Base-by-base conservation (phyloP, 2,888 invertebrate genomes). In the Poecilobothrus nobilitatus region DNA sequence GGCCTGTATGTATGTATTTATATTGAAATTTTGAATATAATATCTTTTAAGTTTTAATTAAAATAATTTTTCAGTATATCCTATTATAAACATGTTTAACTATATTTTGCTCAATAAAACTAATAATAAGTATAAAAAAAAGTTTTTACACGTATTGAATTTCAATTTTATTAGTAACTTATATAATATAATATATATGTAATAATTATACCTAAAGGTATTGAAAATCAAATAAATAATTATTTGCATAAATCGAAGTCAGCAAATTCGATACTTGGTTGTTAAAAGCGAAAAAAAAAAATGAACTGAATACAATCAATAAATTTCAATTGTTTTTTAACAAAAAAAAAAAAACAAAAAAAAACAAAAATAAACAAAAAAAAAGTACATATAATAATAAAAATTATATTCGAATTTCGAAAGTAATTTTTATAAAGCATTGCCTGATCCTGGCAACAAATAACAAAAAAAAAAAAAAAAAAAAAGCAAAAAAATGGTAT, bases 221-320 rank as follows among this genome's bases (percentile, higher is more conserved):
- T 53, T 53, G n/a, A 53, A 53, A 53, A 53, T 53, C 53, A 53
- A 53, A 53, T 53, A 53, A 27, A 53, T n/a, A 53, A 53, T 53
- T 53, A 53, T 53, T 53, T 53, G 53, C 53, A 53, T 53, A 53
- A 53, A 53, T 53, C 53, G 53, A 53, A 53, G 53, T 41, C n/a
- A 27, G 27, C 27, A 27, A n/a, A n/a, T n/a, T n/a, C n/a, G n/a
- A n/a, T n/a, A n/a, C n/a, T n/a, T n/a, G n/a, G n/a, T n/a, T n/a
- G n/a, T 27, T 27, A 27, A 27, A 27, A 27, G 3, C n/a, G n/a
- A n/a, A n/a, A n/a, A n/a, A n/a, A n/a, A n/a, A n/a, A 44, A 44
- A 44, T 44, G 12, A 44, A 53, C 9, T 3, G n/a, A 18, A 53
- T 12, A 53, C 53, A 53, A 53, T 41, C 37, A 8, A 37, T 37